phyloP scores from a whole-genome alignment of 2,888 invertebrate genomes.

The Axea sp. region DNA sequence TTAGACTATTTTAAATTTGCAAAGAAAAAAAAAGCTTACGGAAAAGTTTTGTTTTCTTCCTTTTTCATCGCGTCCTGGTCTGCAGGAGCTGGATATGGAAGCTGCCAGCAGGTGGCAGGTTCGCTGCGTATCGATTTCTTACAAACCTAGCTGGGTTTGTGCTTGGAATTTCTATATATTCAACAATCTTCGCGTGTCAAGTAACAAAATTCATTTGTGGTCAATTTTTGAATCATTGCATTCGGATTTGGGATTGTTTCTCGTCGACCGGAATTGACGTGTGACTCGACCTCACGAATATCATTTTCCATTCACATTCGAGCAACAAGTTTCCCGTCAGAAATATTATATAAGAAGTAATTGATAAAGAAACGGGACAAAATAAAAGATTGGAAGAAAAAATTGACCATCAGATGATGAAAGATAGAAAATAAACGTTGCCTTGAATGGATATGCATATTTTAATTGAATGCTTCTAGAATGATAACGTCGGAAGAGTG shows the following conservation, averaged over 20 bases:
- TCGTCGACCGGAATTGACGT: conserved; percentile 9
- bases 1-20: no score
- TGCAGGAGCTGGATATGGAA: conserved; percentile 66
- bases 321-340: conserved; percentile 42
- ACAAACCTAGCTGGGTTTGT: conserved; percentile 75
- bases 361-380: not conserved
- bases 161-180: conserved; percentile 69
- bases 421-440: not conserved
- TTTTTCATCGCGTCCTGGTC: conserved; percentile 61
- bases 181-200: conserved; percentile 53
- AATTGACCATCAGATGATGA: no score
- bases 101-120: conserved; percentile 77
- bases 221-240: conserved; percentile 14
- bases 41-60: no score
- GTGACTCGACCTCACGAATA: conserved; percentile 7
- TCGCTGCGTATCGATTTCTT: conserved; percentile 76
- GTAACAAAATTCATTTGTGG: conserved; percentile 34
- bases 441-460: conserved; percentile 34
- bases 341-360: not conserved
- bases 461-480: conserved; percentile 34
- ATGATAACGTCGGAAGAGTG: conserved; percentile 23
- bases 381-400: not conserved
- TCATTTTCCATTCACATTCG: conserved; percentile 17
- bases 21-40: no score
- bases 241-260: not conserved